phyloP scores from a whole-genome alignment of 2,888 invertebrate species.

The Leucophora obtusa region DNA sequence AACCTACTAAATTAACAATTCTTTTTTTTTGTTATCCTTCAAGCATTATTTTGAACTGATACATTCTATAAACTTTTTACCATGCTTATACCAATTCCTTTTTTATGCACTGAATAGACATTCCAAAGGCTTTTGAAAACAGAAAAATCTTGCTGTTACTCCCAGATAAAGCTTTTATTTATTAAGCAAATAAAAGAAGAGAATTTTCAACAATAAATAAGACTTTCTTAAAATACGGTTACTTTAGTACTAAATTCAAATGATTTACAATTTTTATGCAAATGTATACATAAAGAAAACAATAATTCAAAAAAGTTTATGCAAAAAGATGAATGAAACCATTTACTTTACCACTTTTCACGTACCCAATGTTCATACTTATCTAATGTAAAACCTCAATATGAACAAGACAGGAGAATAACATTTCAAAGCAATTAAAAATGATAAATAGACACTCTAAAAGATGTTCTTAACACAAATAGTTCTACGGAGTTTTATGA shows the following conservation, averaged over 20 bases:
- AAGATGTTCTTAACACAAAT: conserved; percentile 27
- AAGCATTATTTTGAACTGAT: too few species aligned
- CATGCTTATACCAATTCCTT: too few species aligned
- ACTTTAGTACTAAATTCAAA: conserved; percentile 38
- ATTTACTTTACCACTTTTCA: conserved; percentile 20
- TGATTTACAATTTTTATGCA: conserved; percentile 33
- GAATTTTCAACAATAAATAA: conserved; percentile 6
- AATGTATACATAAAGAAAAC: conserved; percentile 27
- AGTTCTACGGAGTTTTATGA: background rate
- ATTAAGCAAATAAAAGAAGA: conserved; percentile 27
- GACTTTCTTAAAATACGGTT: conserved; percentile 27
- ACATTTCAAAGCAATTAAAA: conserved; percentile 55
- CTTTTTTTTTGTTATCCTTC: too few species aligned
- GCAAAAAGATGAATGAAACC: conserved; percentile 36
- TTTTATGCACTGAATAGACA: too few species aligned
- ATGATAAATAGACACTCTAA: conserved; percentile 43
- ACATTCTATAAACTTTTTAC: too few species aligned
- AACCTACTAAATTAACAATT: too few species aligned
- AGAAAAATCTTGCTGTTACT: background rate
- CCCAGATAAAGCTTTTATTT: conserved; percentile 26
- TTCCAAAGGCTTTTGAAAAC: too few species aligned
- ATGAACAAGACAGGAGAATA: conserved; percentile 5
- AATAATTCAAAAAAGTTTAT: conserved; percentile 39
- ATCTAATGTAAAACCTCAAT: background rate
- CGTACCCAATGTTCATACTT: background rate